Evolutionary conservation across 2,888 invertebrate genomes (phyloP).

Genomic region (Ceraclea dissimilis): DNA sequence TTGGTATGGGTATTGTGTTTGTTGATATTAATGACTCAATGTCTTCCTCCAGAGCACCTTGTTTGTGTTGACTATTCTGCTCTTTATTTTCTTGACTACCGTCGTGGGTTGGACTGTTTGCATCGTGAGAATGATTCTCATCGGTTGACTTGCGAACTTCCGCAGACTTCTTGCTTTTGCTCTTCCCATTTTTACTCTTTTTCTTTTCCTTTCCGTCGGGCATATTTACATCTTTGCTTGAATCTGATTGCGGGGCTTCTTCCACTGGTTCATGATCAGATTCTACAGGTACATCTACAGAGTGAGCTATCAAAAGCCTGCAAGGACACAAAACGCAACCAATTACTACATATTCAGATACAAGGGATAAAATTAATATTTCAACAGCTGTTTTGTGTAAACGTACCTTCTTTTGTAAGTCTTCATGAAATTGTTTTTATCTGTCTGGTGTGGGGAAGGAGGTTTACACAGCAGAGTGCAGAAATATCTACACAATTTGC

Average conservation of each 20-base stretch:
- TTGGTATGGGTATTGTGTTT: constrained; percentile 37
- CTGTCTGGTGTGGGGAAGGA: constrained; percentile 40
- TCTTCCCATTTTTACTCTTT: constrained; percentile 41
- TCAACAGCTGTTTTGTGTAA: neutral
- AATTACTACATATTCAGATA: too few relatives aligned
- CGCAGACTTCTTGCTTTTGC: constrained; percentile 39
- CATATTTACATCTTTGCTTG: constrained; percentile 27
- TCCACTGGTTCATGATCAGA: constrained; percentile 42
- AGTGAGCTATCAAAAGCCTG: constrained; percentile 70
- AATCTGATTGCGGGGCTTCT: constrained; percentile 27
- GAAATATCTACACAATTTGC: constrained; percentile 76
- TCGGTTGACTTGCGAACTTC: constrained; percentile 37
- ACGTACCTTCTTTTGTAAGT: constrained; percentile 57
- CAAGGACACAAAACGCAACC: too few relatives aligned
- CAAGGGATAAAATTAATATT: too few relatives aligned
- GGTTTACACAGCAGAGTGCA: constrained; percentile 63
- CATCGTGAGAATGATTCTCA: constrained; percentile 24
- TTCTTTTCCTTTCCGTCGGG: constrained; percentile 34
- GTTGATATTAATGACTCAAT: constrained; percentile 47
- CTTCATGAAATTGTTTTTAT: constrained; percentile 47
- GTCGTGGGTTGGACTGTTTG: constrained; percentile 17
- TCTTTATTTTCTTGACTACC: constrained; percentile 28
- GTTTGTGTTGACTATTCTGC: constrained; percentile 37
- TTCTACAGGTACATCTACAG: constrained; percentile 54
- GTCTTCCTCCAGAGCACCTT: constrained; percentile 39